Conservation (phyloP, 2,888 invertebrate genomes). For the Thymelicus acteon region DNA sequence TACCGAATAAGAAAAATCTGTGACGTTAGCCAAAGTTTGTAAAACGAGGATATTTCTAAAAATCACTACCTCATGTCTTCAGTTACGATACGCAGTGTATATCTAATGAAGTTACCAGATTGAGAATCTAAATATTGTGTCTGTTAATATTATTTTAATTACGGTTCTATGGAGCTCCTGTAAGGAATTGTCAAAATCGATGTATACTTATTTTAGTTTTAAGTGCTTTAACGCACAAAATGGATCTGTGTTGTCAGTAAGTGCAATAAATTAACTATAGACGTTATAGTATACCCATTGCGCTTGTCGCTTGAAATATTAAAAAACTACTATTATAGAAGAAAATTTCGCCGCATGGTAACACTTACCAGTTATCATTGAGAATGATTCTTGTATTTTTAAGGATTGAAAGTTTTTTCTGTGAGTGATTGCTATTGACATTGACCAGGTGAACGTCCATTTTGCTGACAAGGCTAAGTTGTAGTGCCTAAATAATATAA, state of each 20-base stretch:
- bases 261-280: slow-evolving; percentile 46
- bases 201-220: slow-evolving; percentile 36
- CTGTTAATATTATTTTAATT: slow-evolving; percentile 34
- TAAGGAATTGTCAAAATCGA: slow-evolving; percentile 28
- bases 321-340: slow-evolving; percentile 38
- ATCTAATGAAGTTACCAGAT: slow-evolving; percentile 56
- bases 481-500: slow-evolving; percentile 35
- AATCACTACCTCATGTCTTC: slow-evolving; percentile 60
- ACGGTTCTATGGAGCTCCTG: slow-evolving; percentile 22
- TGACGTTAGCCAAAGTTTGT: slow-evolving; percentile 41
- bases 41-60: slow-evolving; percentile 46
- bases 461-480: slow-evolving; percentile 40
- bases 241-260: slow-evolving; percentile 40
- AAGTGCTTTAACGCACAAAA: slow-evolving; percentile 46
- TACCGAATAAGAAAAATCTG: slow-evolving; percentile 25
- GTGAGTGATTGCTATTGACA: slow-evolving; percentile 43
- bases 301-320: slow-evolving; percentile 48
- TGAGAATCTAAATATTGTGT: slow-evolving; percentile 40
- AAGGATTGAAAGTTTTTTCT: slow-evolving; percentile 37
- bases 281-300: slow-evolving; percentile 38
- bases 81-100: slow-evolving; percentile 46
- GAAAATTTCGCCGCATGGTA: slow-evolving; percentile 39
- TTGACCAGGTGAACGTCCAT: slow-evolving; percentile 33
- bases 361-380: slow-evolving; percentile 45
- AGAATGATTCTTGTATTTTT: slow-evolving; percentile 35